Evolutionary conservation across 2,797 vertebrate genomes (phyloP), one percentile per base, ranked within the genome.

Genomic region (Lacerta viridis): DNA sequence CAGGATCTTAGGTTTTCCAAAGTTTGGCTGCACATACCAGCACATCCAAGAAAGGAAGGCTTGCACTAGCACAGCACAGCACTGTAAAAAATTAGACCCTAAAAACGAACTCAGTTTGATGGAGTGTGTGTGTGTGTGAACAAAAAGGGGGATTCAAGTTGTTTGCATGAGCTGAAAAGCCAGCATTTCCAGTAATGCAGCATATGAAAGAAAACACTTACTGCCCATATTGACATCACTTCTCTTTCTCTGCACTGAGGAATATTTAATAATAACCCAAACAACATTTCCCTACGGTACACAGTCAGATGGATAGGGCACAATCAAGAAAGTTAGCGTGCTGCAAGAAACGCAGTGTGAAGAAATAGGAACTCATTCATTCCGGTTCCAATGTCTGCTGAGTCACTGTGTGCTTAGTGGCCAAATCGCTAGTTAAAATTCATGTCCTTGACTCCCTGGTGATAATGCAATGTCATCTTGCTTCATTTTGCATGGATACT

Each of bases 181-280:
- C 80, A 69, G 27, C 41, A 82, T 78, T 84, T 79, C 25, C 3
- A 59, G 36, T 79, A 78, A 83, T 59, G 59, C 4, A 61, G 41
- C 1, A 39, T 69, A 41, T 59, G 6, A 83, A 69, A 41, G 27
- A 79, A 84, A 84, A 71, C 2, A 84, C 13, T 68, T 79, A 69
- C 33, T n/a, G 27, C 68, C 18, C 8, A 76, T 41, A 80, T 25
- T 61, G 55, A 69, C 17, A 74, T 80, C 36, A 72, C 50, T 64
- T 88, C 39, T 74, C 59, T 13, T 87, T 66, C 61, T 64, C 80
- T 83, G 55, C n/a, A 76, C 71, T 81, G 18, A 25, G 36, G 79
- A 50, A 74, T 87, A 89, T 75, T 78, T 79, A 71, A 85, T 88
- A 84, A 81, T 66, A 77, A 55, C 91, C 86, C 41, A 91, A n/a